These are phyloP conservation scores for Aix galericulata DNA, from an alignment of 2,113 vertebrate genomes.

Conservation along the genomic window DNA sequence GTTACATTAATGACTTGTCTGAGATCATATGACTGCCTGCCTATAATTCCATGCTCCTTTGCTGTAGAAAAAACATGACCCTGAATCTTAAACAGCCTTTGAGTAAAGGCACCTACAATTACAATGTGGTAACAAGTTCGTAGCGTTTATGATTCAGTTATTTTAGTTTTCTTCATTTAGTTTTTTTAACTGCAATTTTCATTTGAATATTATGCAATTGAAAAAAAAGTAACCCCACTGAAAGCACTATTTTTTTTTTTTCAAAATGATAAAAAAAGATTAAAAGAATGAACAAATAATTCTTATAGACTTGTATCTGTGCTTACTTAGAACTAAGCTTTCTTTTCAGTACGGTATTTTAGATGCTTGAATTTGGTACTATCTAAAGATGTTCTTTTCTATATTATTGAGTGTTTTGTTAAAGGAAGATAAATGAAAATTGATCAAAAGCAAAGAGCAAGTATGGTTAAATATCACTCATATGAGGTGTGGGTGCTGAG, in stretches of 20 bases:
- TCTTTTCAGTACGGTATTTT: background rate
- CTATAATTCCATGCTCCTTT: slow-evolving; percentile 79
- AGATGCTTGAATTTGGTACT: background rate
- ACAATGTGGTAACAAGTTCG: slow-evolving; percentile 4
- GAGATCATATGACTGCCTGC: slow-evolving; percentile 77
- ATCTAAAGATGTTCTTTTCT: background rate
- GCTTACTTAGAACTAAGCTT: background rate
- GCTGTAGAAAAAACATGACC: slow-evolving; percentile 73
- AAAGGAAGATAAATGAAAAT: background rate
- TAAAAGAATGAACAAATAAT: background rate
- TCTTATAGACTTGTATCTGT: background rate
- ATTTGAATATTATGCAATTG: background rate
- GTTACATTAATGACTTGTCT: slow-evolving; percentile 74
- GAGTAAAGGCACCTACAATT: slow-evolving; percentile 43
- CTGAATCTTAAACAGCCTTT: slow-evolving; percentile 64
- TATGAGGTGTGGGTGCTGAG: background rate
- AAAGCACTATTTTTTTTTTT: background rate
- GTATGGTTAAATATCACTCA: background rate
- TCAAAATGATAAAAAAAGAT: background rate
- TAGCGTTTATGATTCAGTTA: slow-evolving; percentile 20
- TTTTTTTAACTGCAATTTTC: background rate
- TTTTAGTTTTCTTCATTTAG: slow-evolving; percentile 27
- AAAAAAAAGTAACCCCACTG: background rate
- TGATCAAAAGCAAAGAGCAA: background rate
- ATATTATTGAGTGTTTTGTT: background rate